Evolutionary conservation across 2,797 vertebrate genomes (phyloP).

Genomic region (Dipus sagitta): DNA sequence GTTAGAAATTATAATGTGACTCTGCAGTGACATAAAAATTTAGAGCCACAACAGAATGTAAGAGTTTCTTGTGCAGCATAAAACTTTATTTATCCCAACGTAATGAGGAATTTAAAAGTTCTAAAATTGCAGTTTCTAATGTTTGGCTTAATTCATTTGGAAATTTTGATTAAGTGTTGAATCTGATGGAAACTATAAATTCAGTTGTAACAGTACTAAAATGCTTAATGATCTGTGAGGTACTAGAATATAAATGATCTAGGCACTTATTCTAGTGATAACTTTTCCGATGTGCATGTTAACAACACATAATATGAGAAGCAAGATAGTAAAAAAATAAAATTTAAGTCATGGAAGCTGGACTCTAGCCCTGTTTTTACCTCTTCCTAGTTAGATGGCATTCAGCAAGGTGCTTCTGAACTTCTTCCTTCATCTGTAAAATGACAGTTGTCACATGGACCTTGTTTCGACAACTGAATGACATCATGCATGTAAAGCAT

Average conservation of each 20-base stretch:
- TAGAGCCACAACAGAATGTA: slow-evolving; percentile 37
- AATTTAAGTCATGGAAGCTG: background rate
- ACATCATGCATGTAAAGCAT: slow-evolving; percentile 8
- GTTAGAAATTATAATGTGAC: slow-evolving; percentile 62
- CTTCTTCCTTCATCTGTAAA: slow-evolving; percentile 38
- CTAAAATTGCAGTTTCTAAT: slow-evolving; percentile 39
- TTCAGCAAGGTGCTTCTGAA: slow-evolving; percentile 29
- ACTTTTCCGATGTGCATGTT: slow-evolving; percentile 42
- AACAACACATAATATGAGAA: slow-evolving; percentile 18
- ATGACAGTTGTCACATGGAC: background rate
- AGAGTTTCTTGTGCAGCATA: slow-evolving; percentile 51
- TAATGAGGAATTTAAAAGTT: slow-evolving; percentile 63
- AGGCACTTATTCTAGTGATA: slow-evolving; percentile 55
- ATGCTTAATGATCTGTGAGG: slow-evolving; percentile 23
- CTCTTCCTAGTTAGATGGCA: background rate
- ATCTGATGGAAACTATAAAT: slow-evolving; percentile 50
- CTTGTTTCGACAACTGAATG: slow-evolving; percentile 34
- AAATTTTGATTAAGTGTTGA: slow-evolving; percentile 57
- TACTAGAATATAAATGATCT: slow-evolving; percentile 22
- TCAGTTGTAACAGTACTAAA: slow-evolving; percentile 44
- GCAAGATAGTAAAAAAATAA: background rate
- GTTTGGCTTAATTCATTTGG: slow-evolving; percentile 55
- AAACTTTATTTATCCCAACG: slow-evolving; percentile 59
- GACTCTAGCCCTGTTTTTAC: background rate
- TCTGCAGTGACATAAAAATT: slow-evolving; percentile 57